Percentiles rank a stretch among this genome's conserved stretches.
Evolutionary conservation across 2,888 invertebrate genomes (phyloP).

Genomic region (Coleophora deauratella): DNA sequence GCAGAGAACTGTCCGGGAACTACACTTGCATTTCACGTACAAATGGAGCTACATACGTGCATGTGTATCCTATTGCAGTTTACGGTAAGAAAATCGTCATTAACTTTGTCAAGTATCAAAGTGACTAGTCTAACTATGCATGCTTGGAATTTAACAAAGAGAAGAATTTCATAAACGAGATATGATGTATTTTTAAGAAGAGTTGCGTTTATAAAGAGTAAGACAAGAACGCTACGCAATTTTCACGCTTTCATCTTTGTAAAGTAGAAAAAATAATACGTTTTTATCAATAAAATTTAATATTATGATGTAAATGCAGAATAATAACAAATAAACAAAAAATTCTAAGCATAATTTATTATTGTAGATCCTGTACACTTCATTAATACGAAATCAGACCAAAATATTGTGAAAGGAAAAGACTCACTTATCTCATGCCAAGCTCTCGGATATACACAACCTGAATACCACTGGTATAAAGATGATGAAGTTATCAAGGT

Average conservation of each 20-base stretch:
- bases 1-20: constrained; percentile 39
- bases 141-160: too few relatives aligned
- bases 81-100: constrained; percentile 4
- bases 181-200: too few relatives aligned
- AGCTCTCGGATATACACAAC: constrained; percentile 33
- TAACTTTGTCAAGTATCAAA: neutral
- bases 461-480: constrained; percentile 44
- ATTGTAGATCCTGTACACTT: constrained; percentile 43
- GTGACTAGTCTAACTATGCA: too few relatives aligned
- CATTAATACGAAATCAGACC: constrained; percentile 31
- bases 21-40: constrained; percentile 42
- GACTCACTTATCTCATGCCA: constrained; percentile 41
- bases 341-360: too few relatives aligned
- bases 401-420: constrained; percentile 34
- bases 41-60: constrained; percentile 28
- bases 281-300: too few relatives aligned
- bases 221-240: too few relatives aligned
- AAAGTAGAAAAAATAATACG: too few relatives aligned
- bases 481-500: constrained; percentile 29
- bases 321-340: too few relatives aligned
- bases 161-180: too few relatives aligned
- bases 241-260: too few relatives aligned
- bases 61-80: constrained; percentile 18
- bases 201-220: too few relatives aligned
- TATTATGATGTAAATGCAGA: too few relatives aligned